phyloP scores from a whole-genome alignment of 2,797 vertebrate genomes.

The Nasua narica region DNA sequence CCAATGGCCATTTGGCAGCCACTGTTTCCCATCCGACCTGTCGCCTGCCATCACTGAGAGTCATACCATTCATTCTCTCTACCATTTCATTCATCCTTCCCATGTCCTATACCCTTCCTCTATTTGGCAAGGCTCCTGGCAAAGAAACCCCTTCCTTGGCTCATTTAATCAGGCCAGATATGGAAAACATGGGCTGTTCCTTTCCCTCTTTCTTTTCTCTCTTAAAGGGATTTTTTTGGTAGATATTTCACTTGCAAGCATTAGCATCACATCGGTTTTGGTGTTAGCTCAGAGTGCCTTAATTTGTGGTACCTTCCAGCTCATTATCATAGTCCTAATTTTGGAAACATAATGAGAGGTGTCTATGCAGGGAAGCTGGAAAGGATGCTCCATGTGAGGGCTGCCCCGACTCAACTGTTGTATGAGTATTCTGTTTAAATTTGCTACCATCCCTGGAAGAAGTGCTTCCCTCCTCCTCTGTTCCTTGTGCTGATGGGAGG shows the following conservation, averaged over 20 bases:
- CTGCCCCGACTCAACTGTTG: neutral
- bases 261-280: neutral
- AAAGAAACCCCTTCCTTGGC: fast-evolving
- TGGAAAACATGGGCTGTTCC: fast-evolving
- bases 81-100: neutral
- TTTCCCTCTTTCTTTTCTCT: neutral
- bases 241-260: neutral
- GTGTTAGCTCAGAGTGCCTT: neutral
- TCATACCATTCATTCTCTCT: neutral
- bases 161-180: neutral
- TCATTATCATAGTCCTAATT: neutral
- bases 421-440: neutral
- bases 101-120: neutral
- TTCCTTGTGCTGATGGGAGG: neutral
- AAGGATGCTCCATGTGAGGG: neutral
- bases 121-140: neutral
- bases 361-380: neutral
- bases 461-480: neutral
- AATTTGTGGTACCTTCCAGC: neutral
- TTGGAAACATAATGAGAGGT: neutral
- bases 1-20: neutral
- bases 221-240: neutral
- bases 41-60: fast-evolving
- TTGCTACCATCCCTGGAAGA: neutral
- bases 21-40: neutral